Percentiles rank a stretch among this genome's conserved stretches.
Evolutionary conservation across 2,888 invertebrate species (phyloP).

Genomic region (Hemaris fuciformis): DNA sequence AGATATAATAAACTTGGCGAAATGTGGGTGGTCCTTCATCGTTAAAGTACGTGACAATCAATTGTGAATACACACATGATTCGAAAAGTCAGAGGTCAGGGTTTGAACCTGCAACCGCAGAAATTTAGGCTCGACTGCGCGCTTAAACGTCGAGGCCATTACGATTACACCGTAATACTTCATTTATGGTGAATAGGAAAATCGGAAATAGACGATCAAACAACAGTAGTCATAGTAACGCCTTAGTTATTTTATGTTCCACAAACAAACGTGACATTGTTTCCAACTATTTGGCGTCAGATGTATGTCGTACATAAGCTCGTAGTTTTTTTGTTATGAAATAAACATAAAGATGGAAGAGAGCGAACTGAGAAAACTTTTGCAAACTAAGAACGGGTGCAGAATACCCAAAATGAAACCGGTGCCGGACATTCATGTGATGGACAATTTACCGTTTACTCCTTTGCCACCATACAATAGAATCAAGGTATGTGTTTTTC

Average conservation of each 20-base stretch:
- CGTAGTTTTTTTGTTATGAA: background rate
- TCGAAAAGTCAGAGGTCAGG: too few relatives aligned
- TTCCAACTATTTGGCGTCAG: conserved; percentile 1
- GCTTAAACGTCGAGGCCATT: too few relatives aligned
- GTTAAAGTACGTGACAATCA: too few relatives aligned
- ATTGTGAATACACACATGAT: too few relatives aligned
- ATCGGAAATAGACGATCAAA: conserved; percentile 2
- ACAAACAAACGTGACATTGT: conserved; percentile 11
- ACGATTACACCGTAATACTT: too few relatives aligned
- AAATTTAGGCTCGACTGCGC: too few relatives aligned
- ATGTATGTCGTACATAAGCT: background rate
- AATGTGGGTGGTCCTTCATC: too few relatives aligned
- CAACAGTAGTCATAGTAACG: conserved; percentile 23
- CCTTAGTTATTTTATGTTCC: conserved; percentile 5
- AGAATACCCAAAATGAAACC: conserved; percentile 64
- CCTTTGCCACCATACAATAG: conserved; percentile 70
- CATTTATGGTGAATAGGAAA: background rate
- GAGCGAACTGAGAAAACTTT: conserved; percentile 64
- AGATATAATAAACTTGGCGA: too few relatives aligned
- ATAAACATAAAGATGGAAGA: conserved; percentile 56
- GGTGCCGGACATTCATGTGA: conserved; percentile 60
- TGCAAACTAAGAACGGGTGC: conserved; percentile 72
- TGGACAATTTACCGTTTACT: conserved; percentile 65
- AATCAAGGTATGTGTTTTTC: conserved; percentile 68
- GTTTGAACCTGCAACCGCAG: too few relatives aligned